These are phyloP conservation scores for Pelagia noctiluca DNA, from an alignment of 30 jellyfish, hydroid and myxozoan species.

Conservation along the genomic window DNA sequence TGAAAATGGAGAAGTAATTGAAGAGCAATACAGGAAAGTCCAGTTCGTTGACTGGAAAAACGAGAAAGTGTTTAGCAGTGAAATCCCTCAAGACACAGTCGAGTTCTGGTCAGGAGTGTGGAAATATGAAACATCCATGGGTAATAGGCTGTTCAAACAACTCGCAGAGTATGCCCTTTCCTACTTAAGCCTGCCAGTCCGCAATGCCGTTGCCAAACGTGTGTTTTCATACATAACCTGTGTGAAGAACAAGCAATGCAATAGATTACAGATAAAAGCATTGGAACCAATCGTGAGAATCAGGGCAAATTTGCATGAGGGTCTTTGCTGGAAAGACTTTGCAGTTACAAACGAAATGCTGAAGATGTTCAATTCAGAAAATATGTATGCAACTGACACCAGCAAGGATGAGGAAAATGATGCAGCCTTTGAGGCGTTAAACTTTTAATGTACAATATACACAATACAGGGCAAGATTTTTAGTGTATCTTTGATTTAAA, in stretches of 20 bases:
- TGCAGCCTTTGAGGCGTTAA: conserved; percentile 18
- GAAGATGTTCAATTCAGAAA: not conserved
- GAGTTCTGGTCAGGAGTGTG: conserved; percentile 30
- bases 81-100: conserved; percentile 31
- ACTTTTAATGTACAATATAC: not conserved
- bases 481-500: not conserved
- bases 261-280: conserved; percentile 19
- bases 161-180: conserved; percentile 25
- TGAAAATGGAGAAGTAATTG: conserved; percentile 33
- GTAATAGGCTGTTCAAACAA: conserved; percentile 28
- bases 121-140: not conserved
- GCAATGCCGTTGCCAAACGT: conserved; percentile 46
- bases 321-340: conserved; percentile 11
- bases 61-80: not conserved
- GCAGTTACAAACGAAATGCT: conserved; percentile 5
- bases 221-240: conserved; percentile 29
- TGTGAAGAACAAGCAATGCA: conserved; percentile 28
- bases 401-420: conserved; percentile 22
- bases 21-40: conserved; percentile 66
- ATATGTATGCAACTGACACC: not conserved
- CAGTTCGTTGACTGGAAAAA: not conserved
- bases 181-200: conserved; percentile 14
- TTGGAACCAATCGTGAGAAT: conserved; percentile 34
- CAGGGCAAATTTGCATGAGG: not conserved
- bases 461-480: not conserved